Base-by-base conservation (phyloP, 2,888 invertebrate species). In the Nemoura dubitans region DNA sequence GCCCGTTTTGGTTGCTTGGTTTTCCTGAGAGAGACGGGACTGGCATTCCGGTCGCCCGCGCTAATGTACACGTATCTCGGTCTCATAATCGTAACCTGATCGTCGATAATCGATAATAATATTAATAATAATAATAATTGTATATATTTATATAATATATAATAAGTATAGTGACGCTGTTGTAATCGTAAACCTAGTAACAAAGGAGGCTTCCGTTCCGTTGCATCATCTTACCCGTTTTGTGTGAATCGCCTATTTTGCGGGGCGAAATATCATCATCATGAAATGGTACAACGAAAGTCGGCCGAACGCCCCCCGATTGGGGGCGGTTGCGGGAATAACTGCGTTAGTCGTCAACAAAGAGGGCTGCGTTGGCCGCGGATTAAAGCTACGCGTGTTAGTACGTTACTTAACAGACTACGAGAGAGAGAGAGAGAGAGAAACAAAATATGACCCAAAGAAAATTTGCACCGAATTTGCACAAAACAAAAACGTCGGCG, bases 331-430 rank as follows among this genome's bases (percentile, higher is more conserved):
- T 59, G 10, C 59, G 16, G 14, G 14, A 59, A 59, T 59, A 59
- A 7, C 59, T 21, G 59, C 21, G 59, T 59, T 59, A 59, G 59
- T 59, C 59, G 59, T 59, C 14, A 59, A 59, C 59, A 21, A 59
- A 59, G 59, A 59, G 59, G 59, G 59, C 21, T 7, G 2, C 59
- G 14, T 59, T 14, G 14, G 3, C 59, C 21, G 59, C 59, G 16
- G 3, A 16, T 88, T 87, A 85, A 84, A 88, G 86, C 88, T 88
- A 88, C 80, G 81, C 82, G 80, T 87, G 87, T 88, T 88, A 88
- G 76, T 85, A 42, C 3, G 10, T 21, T 16, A 59, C 59, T 7
- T 59, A 36, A 36, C n/a, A n/a, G 36, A 10, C 36, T 36, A 36
- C 3, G 10, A 36, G 36, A 36, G 10, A 36, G 10, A 36, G 85